These are phyloP conservation scores for Drosophila baimaii DNA, from an alignment of 1,140 invertebrate genomes.

Conservation along the genomic window DNA sequence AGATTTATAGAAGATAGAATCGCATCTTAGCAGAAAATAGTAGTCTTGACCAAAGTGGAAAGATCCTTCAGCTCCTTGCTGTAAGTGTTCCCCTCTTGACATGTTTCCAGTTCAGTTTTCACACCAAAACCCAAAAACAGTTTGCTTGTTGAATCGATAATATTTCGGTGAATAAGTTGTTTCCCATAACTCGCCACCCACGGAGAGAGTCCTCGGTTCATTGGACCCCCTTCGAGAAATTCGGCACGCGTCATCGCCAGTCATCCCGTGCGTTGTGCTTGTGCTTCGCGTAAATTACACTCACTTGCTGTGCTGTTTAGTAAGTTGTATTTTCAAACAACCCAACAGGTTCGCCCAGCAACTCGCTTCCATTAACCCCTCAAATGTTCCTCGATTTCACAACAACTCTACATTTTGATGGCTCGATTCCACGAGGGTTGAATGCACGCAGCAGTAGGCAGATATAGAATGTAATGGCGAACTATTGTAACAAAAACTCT, in stretches of 20 bases:
- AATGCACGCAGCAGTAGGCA: constrained; percentile 29
- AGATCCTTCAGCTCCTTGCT: background rate
- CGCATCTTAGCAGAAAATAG: background rate
- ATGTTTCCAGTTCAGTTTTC: background rate
- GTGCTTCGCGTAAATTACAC: constrained; percentile 41
- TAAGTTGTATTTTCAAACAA: constrained; percentile 51
- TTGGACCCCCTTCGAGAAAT: constrained; percentile 35
- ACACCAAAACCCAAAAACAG: background rate
- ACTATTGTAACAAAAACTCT: constrained; percentile 2
- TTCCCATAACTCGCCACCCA: constrained; percentile 20
- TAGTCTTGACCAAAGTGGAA: background rate
- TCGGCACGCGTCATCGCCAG: constrained; percentile 39
- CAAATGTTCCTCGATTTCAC: constrained; percentile 57
- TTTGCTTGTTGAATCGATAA: constrained; percentile 51
- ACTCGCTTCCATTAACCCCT: constrained; percentile 58
- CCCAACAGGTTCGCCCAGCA: constrained; percentile 56
- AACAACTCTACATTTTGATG: constrained; percentile 45
- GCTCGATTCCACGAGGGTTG: constrained; percentile 28
- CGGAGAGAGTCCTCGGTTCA: constrained; percentile 18
- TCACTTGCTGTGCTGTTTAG: constrained; percentile 31
- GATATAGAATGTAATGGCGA: constrained; percentile 9
- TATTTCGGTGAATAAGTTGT: constrained; percentile 9
- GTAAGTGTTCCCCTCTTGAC: background rate
- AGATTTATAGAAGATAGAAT: too few relatives aligned
- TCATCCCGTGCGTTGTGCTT: constrained; percentile 15